phyloP scores from a whole-genome alignment of 2,797 vertebrate genomes.

The Sebastes minor region DNA sequence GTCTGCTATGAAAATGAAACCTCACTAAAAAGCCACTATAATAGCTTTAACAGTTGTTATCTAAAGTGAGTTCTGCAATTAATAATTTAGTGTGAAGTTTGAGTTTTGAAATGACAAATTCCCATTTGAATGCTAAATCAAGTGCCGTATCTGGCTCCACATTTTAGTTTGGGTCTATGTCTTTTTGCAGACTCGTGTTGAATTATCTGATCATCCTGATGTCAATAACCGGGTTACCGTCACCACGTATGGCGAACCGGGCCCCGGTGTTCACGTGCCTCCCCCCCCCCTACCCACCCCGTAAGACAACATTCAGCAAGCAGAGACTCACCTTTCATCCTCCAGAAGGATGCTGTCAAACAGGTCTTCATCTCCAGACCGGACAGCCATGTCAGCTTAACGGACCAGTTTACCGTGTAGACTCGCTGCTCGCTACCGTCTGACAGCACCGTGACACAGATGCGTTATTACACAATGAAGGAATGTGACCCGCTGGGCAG shows the following conservation, averaged over 20 bases:
- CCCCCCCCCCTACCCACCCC: no score
- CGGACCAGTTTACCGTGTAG: neutral
- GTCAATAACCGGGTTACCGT: no score
- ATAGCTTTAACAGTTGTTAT: rapidly evolving
- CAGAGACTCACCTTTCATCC: slow-evolving; percentile 65
- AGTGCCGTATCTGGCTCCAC: no score
- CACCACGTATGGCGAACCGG: no score
- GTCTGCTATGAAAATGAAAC: neutral
- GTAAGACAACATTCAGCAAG: no score
- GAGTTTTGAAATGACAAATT: neutral
- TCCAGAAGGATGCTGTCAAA: slow-evolving; percentile 76
- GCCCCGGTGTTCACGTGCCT: no score
- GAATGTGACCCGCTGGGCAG: rapidly evolving
- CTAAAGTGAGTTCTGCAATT: neutral
- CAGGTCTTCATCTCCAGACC: slow-evolving; percentile 51
- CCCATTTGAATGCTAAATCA: no score
- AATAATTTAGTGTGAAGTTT: neutral
- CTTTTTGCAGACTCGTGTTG: no score
- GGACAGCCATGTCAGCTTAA: slow-evolving; percentile 36
- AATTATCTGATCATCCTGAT: no score
- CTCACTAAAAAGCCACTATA: neutral
- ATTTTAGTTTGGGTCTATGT: no score
- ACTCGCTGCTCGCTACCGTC: rapidly evolving
- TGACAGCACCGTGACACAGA: no score
- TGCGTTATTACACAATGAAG: neutral